A percentile compares a stretch with the other conserved stretches of the same genome.
Evolutionary conservation across 1,140 invertebrate genomes (phyloP).

Genomic region (Anoplolepis gracilipes): DNA sequence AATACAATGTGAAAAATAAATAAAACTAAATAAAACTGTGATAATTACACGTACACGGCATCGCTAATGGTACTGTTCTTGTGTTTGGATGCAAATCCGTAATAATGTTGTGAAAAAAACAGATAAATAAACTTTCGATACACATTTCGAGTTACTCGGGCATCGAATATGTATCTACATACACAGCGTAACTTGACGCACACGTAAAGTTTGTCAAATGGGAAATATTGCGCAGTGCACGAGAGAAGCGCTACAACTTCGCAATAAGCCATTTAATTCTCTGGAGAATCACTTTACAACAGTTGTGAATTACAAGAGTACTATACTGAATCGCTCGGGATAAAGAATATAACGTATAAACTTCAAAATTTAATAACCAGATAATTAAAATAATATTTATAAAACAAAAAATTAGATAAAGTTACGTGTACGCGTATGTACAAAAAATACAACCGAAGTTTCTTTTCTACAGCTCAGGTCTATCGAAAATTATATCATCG

Average conservation of each 20-base stretch:
- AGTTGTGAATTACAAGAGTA: constrained; percentile 6
- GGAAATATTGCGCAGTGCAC: constrained; percentile 31
- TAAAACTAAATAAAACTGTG: not conserved
- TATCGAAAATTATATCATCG: not conserved
- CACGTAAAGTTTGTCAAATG: constrained; percentile 46
- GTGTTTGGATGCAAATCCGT: not conserved
- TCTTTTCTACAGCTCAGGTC: not conserved
- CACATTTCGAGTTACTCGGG: not conserved
- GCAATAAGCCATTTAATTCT: constrained; percentile 37
- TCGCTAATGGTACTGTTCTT: not conserved
- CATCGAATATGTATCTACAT: constrained; percentile 1
- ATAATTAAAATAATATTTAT: constrained; percentile 4
- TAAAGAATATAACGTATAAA: constrained; percentile 8
- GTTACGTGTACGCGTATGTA: not conserved
- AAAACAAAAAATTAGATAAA: not conserved
- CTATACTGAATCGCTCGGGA: not conserved
- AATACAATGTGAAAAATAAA: not conserved
- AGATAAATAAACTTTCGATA: not conserved
- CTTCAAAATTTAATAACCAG: not conserved
- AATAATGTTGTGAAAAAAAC: not conserved
- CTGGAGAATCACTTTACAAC: constrained; percentile 29
- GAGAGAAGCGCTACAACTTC: constrained; percentile 13
- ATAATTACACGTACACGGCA: not conserved
- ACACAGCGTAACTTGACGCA: not conserved
- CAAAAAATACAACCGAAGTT: not conserved